These are phyloP conservation scores for Drosophila seguyi DNA, from an alignment of 1,140 invertebrate genomes.

Conservation along the genomic window DNA sequence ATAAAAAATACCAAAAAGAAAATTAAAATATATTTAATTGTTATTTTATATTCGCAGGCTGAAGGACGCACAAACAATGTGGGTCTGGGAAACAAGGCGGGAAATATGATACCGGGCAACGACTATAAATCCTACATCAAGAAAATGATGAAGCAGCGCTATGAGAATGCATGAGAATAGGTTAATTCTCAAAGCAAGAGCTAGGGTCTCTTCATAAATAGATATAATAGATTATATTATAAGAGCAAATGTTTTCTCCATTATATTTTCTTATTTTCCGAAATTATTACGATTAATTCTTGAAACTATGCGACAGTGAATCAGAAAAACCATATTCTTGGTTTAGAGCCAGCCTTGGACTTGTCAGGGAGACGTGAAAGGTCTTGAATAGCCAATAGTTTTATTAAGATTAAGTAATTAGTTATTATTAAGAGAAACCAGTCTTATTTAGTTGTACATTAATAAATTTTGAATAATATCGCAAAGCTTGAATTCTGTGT, in stretches of 20 bases:
- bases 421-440: constrained; percentile 7
- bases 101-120: constrained; percentile 90
- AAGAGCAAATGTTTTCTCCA: not conserved
- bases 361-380: constrained; percentile 1
- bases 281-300: not conserved
- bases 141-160: constrained; percentile 93
- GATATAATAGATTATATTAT: not conserved
- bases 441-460: constrained; percentile 13
- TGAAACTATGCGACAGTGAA: not conserved
- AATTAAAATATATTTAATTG: too few relatives aligned
- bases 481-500: constrained; percentile 1
- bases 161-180: constrained; percentile 87
- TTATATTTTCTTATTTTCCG: not conserved
- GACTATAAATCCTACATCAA: constrained; percentile 96
- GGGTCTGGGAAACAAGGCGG: constrained; percentile 90
- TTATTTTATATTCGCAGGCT: constrained; percentile 44
- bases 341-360: not conserved
- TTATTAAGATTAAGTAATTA: constrained; percentile 9
- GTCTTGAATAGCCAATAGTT: not conserved
- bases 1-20: not conserved
- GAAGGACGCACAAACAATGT: constrained; percentile 87
- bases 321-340: constrained; percentile 2
- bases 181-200: not conserved
- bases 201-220: not conserved
- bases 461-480: constrained; percentile 5